Conservation (phyloP, 2,888 invertebrate species). For the Macaria liturata region DNA sequence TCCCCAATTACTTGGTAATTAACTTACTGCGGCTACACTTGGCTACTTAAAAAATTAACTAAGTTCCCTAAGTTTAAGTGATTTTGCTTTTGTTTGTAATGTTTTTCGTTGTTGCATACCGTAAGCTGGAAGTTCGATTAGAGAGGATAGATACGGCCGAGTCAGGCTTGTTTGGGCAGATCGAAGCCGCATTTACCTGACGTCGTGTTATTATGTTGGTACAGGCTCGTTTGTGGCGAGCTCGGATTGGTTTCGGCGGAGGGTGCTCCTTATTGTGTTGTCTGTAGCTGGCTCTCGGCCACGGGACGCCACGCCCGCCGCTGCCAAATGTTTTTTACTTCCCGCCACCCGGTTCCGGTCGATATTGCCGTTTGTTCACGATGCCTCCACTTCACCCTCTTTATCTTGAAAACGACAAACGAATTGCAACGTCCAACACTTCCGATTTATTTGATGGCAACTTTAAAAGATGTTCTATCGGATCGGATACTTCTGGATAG, state of each 20-base stretch:
- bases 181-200: conserved; percentile 17
- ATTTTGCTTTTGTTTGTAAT: conserved; percentile 2
- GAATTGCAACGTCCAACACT: conserved; percentile 18
- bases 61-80: too few species aligned
- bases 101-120: not conserved
- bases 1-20: conserved; percentile 39
- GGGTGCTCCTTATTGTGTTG: conserved; percentile 74
- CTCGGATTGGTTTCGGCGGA: conserved; percentile 71
- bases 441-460: conserved; percentile 4
- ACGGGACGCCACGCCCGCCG: conserved; percentile 51
- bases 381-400: conserved; percentile 38
- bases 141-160: conserved; percentile 6
- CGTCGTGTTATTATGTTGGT: conserved; percentile 34
- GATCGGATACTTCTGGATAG: too few species aligned
- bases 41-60: conserved; percentile 28
- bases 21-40: conserved; percentile 38
- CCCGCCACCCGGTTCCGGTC: conserved; percentile 46
- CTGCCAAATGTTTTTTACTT: conserved; percentile 68
- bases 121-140: not conserved
- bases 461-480: too few species aligned
- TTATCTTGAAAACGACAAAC: conserved; percentile 32
- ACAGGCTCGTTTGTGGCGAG: conserved; percentile 63
- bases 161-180: conserved; percentile 11
- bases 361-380: conserved; percentile 70
- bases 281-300: conserved; percentile 70